These are phyloP conservation scores for Ophion ventricosus DNA, from an alignment of 2,888 invertebrate species.

Conservation along the genomic window DNA sequence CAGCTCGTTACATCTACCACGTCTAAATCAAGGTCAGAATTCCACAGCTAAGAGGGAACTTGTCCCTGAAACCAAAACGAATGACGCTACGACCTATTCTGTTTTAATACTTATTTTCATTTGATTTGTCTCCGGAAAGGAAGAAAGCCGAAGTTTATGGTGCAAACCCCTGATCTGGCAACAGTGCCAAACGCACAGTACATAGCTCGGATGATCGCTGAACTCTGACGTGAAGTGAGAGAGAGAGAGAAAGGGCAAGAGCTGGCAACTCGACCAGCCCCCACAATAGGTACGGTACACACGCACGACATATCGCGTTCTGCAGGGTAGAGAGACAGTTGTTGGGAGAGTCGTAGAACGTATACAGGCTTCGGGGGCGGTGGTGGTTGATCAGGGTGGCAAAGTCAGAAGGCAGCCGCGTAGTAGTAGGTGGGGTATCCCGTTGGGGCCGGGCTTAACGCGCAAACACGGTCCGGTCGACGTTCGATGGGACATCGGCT, in stretches of 20 bases:
- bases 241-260: background rate
- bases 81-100: background rate
- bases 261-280: background rate
- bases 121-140: too few species aligned
- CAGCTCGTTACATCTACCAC: too few species aligned
- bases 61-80: background rate
- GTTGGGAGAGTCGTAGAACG: background rate
- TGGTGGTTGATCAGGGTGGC: constrained; percentile 29
- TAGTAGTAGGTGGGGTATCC: constrained; percentile 67
- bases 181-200: background rate
- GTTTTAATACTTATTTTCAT: background rate
- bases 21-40: background rate
- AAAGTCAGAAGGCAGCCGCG: constrained; percentile 46
- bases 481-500: constrained; percentile 71
- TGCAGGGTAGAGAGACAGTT: background rate
- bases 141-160: background rate
- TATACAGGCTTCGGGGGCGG: background rate
- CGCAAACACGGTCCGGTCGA: constrained; percentile 71
- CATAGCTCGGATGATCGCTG: background rate
- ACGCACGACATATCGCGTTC: background rate
- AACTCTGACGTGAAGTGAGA: background rate
- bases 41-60: background rate
- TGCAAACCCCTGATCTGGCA: background rate
- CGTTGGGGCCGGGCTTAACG: constrained; percentile 71
- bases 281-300: background rate